Evolutionary conservation across 2,113 vertebrate genomes (phyloP), one percentile per base, ranked within the genome.

Genomic region (Rattus rattus): DNA sequence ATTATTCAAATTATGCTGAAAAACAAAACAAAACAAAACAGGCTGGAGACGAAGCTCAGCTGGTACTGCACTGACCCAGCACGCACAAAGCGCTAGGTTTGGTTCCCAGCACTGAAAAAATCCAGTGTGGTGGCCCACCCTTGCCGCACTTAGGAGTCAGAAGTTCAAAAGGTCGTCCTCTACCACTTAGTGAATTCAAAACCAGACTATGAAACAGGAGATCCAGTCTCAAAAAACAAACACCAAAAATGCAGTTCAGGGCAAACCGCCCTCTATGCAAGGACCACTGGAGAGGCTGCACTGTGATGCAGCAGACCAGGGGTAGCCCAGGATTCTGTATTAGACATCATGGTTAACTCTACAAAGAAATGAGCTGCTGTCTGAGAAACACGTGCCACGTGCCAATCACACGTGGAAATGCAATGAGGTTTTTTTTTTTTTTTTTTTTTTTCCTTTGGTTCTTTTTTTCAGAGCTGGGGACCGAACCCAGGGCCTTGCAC

Each of bases 321-420:
- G 33, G 43, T 47, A 4, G 56, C n/a, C 75, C 12, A 84, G 77
- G 67, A 72, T 49, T 95, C 54, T 89, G 80, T 85, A 88, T 54
- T 54, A 94, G 65, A 75, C 16, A 54, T 47, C 39, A 8, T 47
- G 73, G 61, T 22, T 63, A 79, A 96, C n/a, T 94, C 39, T 91
- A 49, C 52, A 52, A 80, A 81, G 88, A 80, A 43, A 28, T 28
- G 17, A 84, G 43, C 80, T 91, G 83, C 28, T 83, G 69, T 90
- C 26, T 95, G 84, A 97, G 52, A 88, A 76, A 79, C 17, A 95
- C 43, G 10, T 26, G 61, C 79, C 33, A 88, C 52, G 86, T 81
- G 65, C 59, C 86, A 5, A 1, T 84, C 59, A 92, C n/a, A 36
- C 5, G 28, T 11, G 30, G 80, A 20, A 20, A 72, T 24, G 52